Evolutionary conservation across 1,140 invertebrate species (phyloP).

Genomic region (Penaeus vannamei): DNA sequence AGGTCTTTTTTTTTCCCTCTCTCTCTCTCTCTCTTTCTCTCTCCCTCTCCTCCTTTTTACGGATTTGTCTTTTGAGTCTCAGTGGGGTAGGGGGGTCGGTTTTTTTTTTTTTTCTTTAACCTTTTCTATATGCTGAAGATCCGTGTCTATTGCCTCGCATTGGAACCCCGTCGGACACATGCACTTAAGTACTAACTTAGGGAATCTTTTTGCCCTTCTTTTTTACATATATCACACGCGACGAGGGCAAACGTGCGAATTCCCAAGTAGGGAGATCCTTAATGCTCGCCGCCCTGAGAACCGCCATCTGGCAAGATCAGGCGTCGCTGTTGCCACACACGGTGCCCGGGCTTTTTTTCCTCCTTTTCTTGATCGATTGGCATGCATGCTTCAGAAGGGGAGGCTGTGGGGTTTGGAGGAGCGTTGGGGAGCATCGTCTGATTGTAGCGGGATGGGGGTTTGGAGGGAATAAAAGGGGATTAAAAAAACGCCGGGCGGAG

Average conservation of each 20-base stretch:
- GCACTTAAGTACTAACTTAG: not conserved
- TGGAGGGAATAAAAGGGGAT: too few relatives aligned
- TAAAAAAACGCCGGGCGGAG: too few relatives aligned
- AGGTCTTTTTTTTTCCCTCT: not conserved
- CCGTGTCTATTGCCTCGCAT: too few relatives aligned
- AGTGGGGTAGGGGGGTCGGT: not conserved
- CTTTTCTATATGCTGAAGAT: too few relatives aligned
- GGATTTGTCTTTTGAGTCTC: not conserved
- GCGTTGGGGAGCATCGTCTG: not conserved
- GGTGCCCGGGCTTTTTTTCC: too few relatives aligned
- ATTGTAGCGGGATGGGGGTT: not conserved
- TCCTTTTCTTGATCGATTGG: too few relatives aligned
- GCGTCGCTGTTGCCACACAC: not conserved
- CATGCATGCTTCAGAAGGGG: too few relatives aligned
- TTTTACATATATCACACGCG: not conserved
- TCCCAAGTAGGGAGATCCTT: slow-evolving; percentile 3
- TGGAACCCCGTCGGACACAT: too few relatives aligned
- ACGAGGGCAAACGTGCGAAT: slow-evolving; percentile 1
- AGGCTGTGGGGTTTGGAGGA: too few relatives aligned
- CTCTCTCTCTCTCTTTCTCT: not conserved
- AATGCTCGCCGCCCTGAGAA: slow-evolving; percentile 19
- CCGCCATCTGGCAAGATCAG: slow-evolving; percentile 4
- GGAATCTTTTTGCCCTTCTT: not conserved
- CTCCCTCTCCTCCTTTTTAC: slow-evolving; percentile 1
- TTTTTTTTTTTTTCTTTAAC: not conserved